Base-by-base conservation (phyloP, 2,888 invertebrate species). In the Plagodis pulveraria region DNA sequence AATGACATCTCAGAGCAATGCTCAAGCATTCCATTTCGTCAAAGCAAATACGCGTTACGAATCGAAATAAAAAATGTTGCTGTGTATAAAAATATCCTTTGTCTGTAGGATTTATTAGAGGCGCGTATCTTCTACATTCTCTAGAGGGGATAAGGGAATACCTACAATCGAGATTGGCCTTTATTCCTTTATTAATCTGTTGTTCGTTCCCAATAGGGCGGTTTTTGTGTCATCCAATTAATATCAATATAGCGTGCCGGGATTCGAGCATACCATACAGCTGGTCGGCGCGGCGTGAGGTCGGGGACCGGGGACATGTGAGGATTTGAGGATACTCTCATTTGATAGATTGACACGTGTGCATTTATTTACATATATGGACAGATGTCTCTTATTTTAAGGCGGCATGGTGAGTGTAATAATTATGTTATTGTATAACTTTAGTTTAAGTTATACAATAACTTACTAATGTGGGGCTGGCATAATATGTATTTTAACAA, bases 141-240 rank as follows among this genome's bases (percentile, higher is more conserved):
- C 86, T 84, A 10, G 40, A 40, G 40, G 10, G 40, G 10, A 40
- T 40, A 85, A 83, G 79, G 79, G 80, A 79, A 85, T 84, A 81
- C 80, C 77, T 80, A 74, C 81, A 80, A 82, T 79, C 74, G 76
- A 71, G 71, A 74, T 71, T 67, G 73, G 74, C 78, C 76, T 80
- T 80, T 80, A 83, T 87, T 86, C 77, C 76, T 80, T 80, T 81
- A 83, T 87, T 86, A 84, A 83, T 84, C 78, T 81, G 79, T 81
- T 81, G 80, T 81, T 80, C 75, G 78, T 80, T 82, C 74, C 76
- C 71, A 69, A 73, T 64, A 70, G 77, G 73, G 71, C 72, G 72
- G 72, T 75, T 71, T 77, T 75, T 78, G 74, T 80, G 79, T 80
- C 78, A 73, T 77, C 79, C 83, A 86, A 87, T 86, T 89, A 87